These are phyloP conservation scores for Uloborus plumipes DNA, from an alignment of 2,888 invertebrate genomes.

Conservation along the genomic window DNA sequence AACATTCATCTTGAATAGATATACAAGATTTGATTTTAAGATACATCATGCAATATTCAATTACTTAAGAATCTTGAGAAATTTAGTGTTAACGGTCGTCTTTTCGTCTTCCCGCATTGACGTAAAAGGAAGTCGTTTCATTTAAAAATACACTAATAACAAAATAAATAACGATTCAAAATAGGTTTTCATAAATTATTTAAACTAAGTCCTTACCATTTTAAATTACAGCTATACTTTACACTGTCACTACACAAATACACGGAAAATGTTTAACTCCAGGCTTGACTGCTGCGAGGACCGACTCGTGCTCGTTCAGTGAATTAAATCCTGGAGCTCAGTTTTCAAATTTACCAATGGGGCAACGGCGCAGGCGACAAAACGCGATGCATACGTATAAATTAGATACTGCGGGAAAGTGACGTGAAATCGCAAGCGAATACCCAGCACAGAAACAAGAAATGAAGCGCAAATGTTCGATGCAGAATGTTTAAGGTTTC, in stretches of 20 bases:
- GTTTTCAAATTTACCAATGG: slow-evolving; percentile 57
- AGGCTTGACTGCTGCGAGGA: slow-evolving; percentile 14
- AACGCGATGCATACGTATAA: neutral
- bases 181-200: neutral
- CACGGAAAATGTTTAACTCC: slow-evolving; percentile 27
- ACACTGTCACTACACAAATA: slow-evolving; percentile 51
- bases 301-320: slow-evolving; percentile 24
- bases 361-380: slow-evolving; percentile 30
- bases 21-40: no score
- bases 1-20: no score
- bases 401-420: neutral
- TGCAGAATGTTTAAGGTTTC: slow-evolving; percentile 23
- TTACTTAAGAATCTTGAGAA: neutral
- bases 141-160: neutral
- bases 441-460: neutral
- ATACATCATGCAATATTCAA: neutral
- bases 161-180: neutral
- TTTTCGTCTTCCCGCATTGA: slow-evolving; percentile 54
- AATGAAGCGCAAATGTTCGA: slow-evolving; percentile 23
- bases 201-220: slow-evolving; percentile 39
- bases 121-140: slow-evolving; percentile 43
- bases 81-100: slow-evolving; percentile 26
- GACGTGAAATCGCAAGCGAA: neutral
- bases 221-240: slow-evolving; percentile 20
- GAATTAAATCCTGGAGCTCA: slow-evolving; percentile 57